A percentile compares a stretch with the other conserved stretches of the same genome.
Conservation (phyloP, 2,797 vertebrate species). For the Denticeps clupeoides region DNA sequence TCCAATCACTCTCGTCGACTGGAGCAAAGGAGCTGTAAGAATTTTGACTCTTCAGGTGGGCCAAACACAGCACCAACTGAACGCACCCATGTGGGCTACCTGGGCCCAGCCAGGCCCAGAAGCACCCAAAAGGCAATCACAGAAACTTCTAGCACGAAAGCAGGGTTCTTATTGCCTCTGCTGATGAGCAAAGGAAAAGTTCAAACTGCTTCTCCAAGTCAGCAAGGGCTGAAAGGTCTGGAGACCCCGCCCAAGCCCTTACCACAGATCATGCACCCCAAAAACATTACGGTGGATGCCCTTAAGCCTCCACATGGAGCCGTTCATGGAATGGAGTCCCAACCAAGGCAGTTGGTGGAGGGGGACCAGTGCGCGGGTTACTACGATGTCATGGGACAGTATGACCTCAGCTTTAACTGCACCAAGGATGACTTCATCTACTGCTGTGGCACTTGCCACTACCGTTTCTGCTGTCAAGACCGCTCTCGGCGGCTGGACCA, state of each 20-base stretch:
- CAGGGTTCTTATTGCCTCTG: no score
- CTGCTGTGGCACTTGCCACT: conserved; percentile 87
- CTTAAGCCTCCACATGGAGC: conserved; percentile 50
- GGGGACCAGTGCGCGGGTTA: conserved; percentile 78
- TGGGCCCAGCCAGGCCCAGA: no score
- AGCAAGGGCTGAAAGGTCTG: no score
- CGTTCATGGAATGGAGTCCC: conserved; percentile 44
- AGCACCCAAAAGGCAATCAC: no score
- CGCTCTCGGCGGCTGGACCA: conserved; percentile 72
- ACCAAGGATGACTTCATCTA: conserved; percentile 76
- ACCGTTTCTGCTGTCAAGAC: conserved; percentile 87
- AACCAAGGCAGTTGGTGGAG: conserved; percentile 43
- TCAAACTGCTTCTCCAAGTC: no score
- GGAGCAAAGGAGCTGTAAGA: conserved; percentile 74
- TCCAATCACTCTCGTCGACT: conserved; percentile 69
- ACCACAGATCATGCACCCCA: conserved; percentile 68
- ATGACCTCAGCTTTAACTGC: conserved; percentile 82
- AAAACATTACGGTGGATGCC: conserved; percentile 55
- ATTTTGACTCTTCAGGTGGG: conserved; percentile 79
- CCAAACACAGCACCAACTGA: conserved; percentile 68
- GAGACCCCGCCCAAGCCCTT: conserved; percentile 55
- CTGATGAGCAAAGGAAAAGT: no score
- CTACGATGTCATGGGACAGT: conserved; percentile 89
- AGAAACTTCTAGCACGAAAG: no score
- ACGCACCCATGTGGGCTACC: no score